Evolutionary conservation across 2,113 vertebrate species (phyloP).

Genomic region (Apus apus): DNA sequence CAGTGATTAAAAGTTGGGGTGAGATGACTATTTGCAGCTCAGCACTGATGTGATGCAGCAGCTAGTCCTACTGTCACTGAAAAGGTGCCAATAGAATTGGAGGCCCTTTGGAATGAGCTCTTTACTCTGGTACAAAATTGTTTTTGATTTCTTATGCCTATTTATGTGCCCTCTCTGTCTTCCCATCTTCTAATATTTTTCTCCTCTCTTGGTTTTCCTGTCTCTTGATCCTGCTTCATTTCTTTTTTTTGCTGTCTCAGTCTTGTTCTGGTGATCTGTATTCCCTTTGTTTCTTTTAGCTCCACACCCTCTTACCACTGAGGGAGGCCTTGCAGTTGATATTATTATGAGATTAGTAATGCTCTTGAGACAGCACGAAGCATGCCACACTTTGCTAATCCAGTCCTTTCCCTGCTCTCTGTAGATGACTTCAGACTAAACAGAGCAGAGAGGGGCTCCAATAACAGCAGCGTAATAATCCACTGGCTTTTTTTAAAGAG

Average conservation of each 20-base stretch:
- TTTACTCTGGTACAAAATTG: neutral
- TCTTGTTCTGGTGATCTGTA: neutral
- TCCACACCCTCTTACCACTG: neutral
- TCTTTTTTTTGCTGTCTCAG: neutral
- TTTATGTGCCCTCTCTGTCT: neutral
- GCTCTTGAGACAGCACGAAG: neutral
- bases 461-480: neutral
- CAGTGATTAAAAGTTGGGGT: neutral
- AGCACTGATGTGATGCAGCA: neutral
- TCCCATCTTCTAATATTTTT: neutral
- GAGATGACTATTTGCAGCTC: slow-evolving; percentile 4
- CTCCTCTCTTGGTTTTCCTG: neutral
- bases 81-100: neutral
- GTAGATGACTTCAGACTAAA: neutral
- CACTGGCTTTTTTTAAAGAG: neutral
- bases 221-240: neutral
- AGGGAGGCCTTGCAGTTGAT: neutral
- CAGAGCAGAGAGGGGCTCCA: neutral
- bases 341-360: neutral
- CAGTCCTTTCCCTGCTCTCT: neutral
- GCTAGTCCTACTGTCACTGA: neutral
- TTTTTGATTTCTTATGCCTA: neutral
- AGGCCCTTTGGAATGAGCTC: neutral
- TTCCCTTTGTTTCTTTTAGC: neutral
- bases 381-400: neutral